Conservation (phyloP, 2,113 vertebrate species). For the Orcinus orca region DNA sequence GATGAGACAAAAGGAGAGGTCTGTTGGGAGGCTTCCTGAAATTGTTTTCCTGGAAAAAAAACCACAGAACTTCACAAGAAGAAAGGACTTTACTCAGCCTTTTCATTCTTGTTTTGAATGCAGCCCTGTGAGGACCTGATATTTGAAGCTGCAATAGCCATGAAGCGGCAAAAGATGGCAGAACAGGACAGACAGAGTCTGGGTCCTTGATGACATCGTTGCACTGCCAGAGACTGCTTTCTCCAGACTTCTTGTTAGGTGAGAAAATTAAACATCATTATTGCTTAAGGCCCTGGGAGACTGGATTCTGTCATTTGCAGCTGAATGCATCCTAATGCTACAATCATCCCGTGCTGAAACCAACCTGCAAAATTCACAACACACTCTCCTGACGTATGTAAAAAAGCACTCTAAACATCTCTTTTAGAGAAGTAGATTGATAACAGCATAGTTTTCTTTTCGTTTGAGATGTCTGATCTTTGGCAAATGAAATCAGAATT, state of each 20-base stretch:
- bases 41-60: neutral
- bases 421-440: neutral
- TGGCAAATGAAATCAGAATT: slow-evolving; percentile 1
- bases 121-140: neutral
- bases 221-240: neutral
- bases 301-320: neutral
- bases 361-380: neutral
- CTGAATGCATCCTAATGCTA: neutral
- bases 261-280: neutral
- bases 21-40: neutral
- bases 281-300: neutral
- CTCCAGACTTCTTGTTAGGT: neutral
- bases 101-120: neutral
- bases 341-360: neutral
- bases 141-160: neutral
- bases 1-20: neutral
- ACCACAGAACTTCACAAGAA: neutral
- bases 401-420: neutral
- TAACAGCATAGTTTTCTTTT: neutral
- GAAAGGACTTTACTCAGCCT: neutral
- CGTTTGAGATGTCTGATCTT: neutral
- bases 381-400: neutral
- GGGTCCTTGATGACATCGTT: neutral
- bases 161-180: neutral
- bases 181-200: neutral